Evolutionary conservation across 2,797 vertebrate species (phyloP).

Genomic region (Mycteria americana): DNA sequence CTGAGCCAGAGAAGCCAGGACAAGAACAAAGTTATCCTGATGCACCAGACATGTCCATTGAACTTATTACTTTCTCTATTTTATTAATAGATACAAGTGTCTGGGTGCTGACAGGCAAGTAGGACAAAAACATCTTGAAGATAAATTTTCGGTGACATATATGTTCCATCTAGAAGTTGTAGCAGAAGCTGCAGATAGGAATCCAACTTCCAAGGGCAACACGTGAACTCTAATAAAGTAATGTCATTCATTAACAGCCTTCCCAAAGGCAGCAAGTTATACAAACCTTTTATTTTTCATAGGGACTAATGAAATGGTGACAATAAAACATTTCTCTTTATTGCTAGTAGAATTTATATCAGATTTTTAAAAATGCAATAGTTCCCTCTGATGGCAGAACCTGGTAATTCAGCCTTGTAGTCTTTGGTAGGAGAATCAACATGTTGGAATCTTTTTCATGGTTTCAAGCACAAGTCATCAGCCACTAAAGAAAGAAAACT

Average conservation of each 20-base stretch:
- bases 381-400: constrained; percentile 60
- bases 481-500: background rate
- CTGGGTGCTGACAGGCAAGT: background rate
- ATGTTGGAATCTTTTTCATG: background rate
- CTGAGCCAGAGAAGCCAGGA: background rate
- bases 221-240: background rate
- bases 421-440: background rate
- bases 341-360: background rate
- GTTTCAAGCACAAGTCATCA: background rate
- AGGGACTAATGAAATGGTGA: background rate
- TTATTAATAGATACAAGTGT: background rate
- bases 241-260: background rate
- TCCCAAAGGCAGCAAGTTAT: background rate
- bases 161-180: background rate
- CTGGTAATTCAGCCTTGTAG: background rate
- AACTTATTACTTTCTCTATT: background rate
- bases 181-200: background rate
- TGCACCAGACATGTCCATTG: background rate
- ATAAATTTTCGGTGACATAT: background rate
- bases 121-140: background rate
- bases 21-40: background rate
- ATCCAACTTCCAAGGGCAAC: background rate
- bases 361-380: constrained; percentile 17
- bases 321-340: background rate
- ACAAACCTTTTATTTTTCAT: background rate